These are phyloP conservation scores for Abscondita cerata DNA, from an alignment of 2,888 invertebrate species.

Conservation along the genomic window DNA sequence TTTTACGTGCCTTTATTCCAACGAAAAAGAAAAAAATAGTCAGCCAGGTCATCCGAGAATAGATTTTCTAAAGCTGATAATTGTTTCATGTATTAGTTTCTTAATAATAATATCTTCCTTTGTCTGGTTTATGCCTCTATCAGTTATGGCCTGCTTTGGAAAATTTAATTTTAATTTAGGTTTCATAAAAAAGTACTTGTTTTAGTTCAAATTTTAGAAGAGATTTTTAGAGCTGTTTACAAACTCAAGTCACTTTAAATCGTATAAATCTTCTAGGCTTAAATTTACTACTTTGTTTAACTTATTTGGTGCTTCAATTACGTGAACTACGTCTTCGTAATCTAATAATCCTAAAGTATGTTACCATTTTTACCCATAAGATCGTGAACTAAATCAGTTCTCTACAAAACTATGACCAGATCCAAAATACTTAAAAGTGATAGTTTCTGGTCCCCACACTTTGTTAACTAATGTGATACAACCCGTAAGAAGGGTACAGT, in stretches of 20 bases:
- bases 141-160: not conserved
- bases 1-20: too few relatives aligned
- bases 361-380: too few relatives aligned
- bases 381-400: too few relatives aligned
- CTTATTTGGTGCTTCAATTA: slow-evolving; percentile 1
- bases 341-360: not conserved
- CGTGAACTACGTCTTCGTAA: not conserved
- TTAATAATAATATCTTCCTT: not conserved
- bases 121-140: not conserved
- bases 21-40: too few relatives aligned
- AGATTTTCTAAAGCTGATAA: too few relatives aligned
- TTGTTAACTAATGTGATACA: too few relatives aligned
- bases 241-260: not conserved
- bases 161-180: not conserved
- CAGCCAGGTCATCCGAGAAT: too few relatives aligned
- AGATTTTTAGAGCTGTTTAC: not conserved
- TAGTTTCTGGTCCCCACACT: too few relatives aligned
- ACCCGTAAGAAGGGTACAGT: too few relatives aligned
- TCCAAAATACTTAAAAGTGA: too few relatives aligned
- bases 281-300: not conserved
- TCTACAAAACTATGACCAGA: too few relatives aligned
- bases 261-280: not conserved
- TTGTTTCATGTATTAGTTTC: not conserved
- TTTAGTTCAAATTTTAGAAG: not conserved
- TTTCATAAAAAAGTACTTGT: not conserved